Evolutionary conservation across 2,797 vertebrate species (phyloP).

Genomic region (Oryzias dopingdopingensis): DNA sequence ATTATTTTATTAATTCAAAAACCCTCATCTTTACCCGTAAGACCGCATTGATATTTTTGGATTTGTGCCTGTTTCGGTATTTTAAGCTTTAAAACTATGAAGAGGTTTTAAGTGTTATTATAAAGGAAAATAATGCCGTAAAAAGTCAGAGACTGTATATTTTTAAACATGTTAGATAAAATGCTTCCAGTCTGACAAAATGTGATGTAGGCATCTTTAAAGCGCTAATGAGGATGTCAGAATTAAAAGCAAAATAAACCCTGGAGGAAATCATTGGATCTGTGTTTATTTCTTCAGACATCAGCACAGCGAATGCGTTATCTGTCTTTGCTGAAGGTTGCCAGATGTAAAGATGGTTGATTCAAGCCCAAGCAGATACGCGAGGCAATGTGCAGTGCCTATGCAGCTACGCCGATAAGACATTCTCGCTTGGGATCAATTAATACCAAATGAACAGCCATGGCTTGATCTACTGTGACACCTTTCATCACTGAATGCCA

Average conservation of each 20-base stretch:
- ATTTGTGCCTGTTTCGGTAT: too few species aligned
- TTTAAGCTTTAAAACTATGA: not conserved
- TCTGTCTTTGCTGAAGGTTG: not conserved
- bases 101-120: not conserved
- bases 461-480: constrained; percentile 1
- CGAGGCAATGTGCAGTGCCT: not conserved
- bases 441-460: not conserved
- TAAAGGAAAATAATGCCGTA: not conserved
- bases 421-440: not conserved
- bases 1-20: not conserved
- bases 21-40: not conserved
- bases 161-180: not conserved
- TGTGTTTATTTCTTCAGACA: not conserved
- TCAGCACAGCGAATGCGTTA: not conserved
- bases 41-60: not conserved
- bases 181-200: not conserved
- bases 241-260: not conserved
- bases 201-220: not conserved
- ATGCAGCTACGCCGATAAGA: not conserved
- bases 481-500: not conserved
- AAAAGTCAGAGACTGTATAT: not conserved
- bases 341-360: not conserved
- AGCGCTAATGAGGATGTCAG: not conserved
- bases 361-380: not conserved
- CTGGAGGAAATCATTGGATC: not conserved